Evolutionary conservation across 2,797 vertebrate genomes (phyloP).

Genomic region (Caiman crocodilus): DNA sequence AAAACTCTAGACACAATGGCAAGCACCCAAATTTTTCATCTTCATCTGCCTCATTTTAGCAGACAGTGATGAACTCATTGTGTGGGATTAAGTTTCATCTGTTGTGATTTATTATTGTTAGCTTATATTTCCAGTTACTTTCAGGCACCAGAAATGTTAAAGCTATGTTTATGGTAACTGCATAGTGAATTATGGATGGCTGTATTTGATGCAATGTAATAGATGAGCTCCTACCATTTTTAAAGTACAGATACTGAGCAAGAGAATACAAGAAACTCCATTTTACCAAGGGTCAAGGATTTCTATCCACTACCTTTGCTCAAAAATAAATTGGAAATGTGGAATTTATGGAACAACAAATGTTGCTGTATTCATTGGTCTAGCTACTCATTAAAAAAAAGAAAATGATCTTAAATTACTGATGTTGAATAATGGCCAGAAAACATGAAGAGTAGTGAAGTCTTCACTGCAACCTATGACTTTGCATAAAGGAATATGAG

Average conservation of each 20-base stretch:
- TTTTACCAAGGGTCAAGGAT: constrained; percentile 55
- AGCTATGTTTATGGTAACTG: constrained; percentile 37
- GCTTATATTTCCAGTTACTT: constrained; percentile 49
- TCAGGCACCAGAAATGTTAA: constrained; percentile 40
- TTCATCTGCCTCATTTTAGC: background rate
- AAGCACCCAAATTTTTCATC: background rate
- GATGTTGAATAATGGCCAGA: background rate
- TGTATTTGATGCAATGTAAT: background rate
- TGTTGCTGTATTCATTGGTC: background rate
- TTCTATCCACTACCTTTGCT: constrained; percentile 27
- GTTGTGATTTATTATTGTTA: constrained; percentile 55
- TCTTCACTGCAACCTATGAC: background rate
- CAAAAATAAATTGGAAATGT: constrained; percentile 37
- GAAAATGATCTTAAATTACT: background rate
- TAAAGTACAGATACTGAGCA: constrained; percentile 2
- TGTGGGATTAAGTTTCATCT: background rate
- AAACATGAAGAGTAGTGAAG: background rate
- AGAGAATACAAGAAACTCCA: constrained; percentile 37
- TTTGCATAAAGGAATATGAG: background rate
- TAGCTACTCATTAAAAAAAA: constrained; percentile 26
- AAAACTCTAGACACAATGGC: constrained; percentile 39
- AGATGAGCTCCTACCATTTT: constrained; percentile 28
- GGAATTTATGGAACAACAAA: constrained; percentile 52
- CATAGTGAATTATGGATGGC: constrained; percentile 54
- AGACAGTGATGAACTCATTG: constrained; percentile 14